These are phyloP conservation scores for Portunus trituberculatus DNA, from an alignment of 1,140 invertebrate genomes.

Conservation along the genomic window DNA sequence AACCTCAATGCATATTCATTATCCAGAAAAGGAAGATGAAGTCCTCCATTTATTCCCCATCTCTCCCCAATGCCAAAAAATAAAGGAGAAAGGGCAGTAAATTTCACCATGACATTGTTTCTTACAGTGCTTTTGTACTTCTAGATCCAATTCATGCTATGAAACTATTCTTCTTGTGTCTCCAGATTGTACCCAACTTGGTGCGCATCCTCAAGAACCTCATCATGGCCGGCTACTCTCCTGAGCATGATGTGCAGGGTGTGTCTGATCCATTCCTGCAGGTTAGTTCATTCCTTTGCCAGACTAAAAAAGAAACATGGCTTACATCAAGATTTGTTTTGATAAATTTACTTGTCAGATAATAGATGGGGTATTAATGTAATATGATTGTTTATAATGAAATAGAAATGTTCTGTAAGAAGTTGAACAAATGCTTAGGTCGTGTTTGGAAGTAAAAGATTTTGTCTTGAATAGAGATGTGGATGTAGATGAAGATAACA, in stretches of 20 bases:
- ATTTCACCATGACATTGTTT: too few relatives aligned
- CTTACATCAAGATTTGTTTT: not conserved
- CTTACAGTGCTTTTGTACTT: too few relatives aligned
- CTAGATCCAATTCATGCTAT: too few relatives aligned
- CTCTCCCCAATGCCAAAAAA: too few relatives aligned
- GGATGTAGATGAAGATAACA: not conserved
- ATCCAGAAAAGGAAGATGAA: too few relatives aligned
- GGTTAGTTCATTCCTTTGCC: conserved; percentile 82
- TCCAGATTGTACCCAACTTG: conserved; percentile 98
- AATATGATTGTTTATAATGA: not conserved
- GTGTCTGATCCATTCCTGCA: conserved; percentile 99
- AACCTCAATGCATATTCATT: too few relatives aligned
- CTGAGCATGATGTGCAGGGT: conserved; percentile 99
- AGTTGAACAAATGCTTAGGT: too few relatives aligned
- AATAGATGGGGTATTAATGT: not conserved
- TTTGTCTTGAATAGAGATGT: too few relatives aligned
- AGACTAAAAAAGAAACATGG: not conserved
- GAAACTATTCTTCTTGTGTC: conserved; percentile 78
- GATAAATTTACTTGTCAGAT: not conserved
- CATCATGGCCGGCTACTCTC: conserved; percentile 98
- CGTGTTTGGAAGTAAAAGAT: too few relatives aligned
- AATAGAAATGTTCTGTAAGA: too few relatives aligned
- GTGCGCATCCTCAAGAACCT: conserved; percentile 99
- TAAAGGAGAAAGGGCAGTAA: too few relatives aligned
- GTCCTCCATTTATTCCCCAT: too few relatives aligned